Evolutionary conservation across 2,888 invertebrate genomes (phyloP), one percentile per base, ranked within the genome.

Genomic region (Aphodius sticticus): DNA sequence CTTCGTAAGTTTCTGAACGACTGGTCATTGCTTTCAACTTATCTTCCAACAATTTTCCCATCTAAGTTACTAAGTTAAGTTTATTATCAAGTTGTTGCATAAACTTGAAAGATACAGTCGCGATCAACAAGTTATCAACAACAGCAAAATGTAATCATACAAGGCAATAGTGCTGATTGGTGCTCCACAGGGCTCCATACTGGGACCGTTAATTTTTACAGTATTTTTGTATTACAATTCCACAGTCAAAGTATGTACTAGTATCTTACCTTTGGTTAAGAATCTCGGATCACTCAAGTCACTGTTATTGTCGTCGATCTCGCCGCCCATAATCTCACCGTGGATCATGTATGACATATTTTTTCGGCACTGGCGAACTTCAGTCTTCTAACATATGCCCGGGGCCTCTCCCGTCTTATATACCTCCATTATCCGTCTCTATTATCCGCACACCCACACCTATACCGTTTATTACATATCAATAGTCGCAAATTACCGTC

Each of bases 271-370:
- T 89, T 95, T 95, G 75, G 95, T 94, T 84, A 96, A 91, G 89
- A 96, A 96, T 87, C 95, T 93, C 82, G 93, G 94, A 79, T 89
- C 89, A 83, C 89, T 89, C 80, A 95, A 91, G 86, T 96, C 96
- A 85, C 95, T 95, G 88, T 95, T 95, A 81, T 94, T 94, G 88
- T 95, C 95, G 88, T 94, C 94, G 88, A 92, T 92, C 90, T 93
- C 93, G 89, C 80, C 80, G 16, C 92, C 92, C 90, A 92, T 90
- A 82, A 86, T 87, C 80, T 88, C 87, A 84, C 84, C 84, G 12
- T 53, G 53, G 75, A 86, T 71, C 81, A 81, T 78, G 77, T 81
- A 81, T 82, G 87, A 87, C 87, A 87, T 88, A 79, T 80, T 82
- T 79, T 53, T 53, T 53, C 53, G 53, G 53, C 53, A 53, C 53